Percentiles rank a stretch among this genome's conserved stretches.
Conservation (phyloP, 2,113 vertebrate species). For the Danio rerio region GRCz12tu NC_133196.1:14530501-14531000, state of each 20-base stretch:
- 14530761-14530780: slow-evolving; percentile 28
- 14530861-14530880: neutral
- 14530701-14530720: slow-evolving; percentile 53
- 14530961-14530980: neutral
- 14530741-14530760: slow-evolving; percentile 51
- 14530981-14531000: neutral
- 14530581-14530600: neutral
- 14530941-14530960: neutral
- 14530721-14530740: slow-evolving; percentile 61
- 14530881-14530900: slow-evolving; percentile 8
- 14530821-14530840: slow-evolving; percentile 15
- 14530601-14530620: neutral
- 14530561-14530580: neutral
- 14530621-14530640: slow-evolving; percentile 17
- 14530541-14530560: too few relatives aligned
- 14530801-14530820: neutral
- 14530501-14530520: too few relatives aligned
- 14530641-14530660: slow-evolving; percentile 46
- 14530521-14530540: too few relatives aligned
- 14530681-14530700: slow-evolving; percentile 49
- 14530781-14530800: slow-evolving; percentile 45
- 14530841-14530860: too few relatives aligned
- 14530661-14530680: slow-evolving; percentile 62
- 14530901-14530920: slow-evolving; percentile 1
- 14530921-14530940: neutral